Percentiles rank a stretch among this genome's conserved stretches.
These are phyloP conservation scores for Cinclus cinclus DNA, from an alignment of 2,113 vertebrate species.

Conservation along the genomic window DNA sequence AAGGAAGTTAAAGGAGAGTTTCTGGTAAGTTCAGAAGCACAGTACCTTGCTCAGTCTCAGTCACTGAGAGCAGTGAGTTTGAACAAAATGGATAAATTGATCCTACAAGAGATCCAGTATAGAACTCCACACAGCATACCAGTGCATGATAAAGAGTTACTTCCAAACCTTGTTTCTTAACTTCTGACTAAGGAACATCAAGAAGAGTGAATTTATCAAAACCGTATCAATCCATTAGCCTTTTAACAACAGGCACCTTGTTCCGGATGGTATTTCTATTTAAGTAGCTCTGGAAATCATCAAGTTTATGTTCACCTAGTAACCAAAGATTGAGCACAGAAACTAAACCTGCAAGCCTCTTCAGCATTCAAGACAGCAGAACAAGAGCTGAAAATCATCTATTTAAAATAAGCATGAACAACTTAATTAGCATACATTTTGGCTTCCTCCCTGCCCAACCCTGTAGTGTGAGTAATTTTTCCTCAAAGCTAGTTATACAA, in stretches of 20 bases:
- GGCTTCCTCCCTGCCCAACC: not conserved
- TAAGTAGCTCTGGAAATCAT: not conserved
- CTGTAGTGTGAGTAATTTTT: not conserved
- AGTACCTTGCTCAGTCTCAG: conserved; percentile 38
- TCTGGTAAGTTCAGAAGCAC: conserved; percentile 62
- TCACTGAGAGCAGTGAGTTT: conserved; percentile 60
- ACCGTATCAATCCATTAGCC: not conserved
- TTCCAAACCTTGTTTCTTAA: not conserved
- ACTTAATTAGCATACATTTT: not conserved
- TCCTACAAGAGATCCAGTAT: not conserved
- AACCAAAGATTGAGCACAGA: not conserved
- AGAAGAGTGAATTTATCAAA: conserved; percentile 1
- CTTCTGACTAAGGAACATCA: not conserved
- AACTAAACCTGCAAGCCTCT: not conserved
- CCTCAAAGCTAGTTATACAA: not conserved
- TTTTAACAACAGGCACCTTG: not conserved
- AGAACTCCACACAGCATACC: not conserved
- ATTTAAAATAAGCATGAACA: not conserved
- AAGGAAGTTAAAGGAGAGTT: conserved; percentile 69
- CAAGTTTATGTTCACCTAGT: not conserved
- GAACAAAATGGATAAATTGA: conserved; percentile 7
- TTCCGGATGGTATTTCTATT: not conserved
- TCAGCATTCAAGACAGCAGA: not conserved
- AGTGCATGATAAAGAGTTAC: not conserved
- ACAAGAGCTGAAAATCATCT: not conserved